phyloP scores from a whole-genome alignment of 2,797 vertebrate genomes.

The Microcaecilia unicolor region DNA sequence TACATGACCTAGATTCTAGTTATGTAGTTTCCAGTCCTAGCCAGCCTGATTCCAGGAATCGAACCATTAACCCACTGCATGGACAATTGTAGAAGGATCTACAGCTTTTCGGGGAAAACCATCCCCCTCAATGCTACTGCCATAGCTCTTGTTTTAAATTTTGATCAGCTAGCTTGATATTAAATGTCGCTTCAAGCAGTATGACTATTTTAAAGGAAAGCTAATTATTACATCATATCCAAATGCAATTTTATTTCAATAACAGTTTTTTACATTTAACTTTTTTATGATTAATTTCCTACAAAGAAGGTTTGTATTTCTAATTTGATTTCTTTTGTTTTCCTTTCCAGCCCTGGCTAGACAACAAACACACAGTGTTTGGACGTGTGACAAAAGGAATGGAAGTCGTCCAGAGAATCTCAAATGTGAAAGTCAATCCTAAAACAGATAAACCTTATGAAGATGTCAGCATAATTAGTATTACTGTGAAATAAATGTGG shows the following conservation, averaged over 20 bases:
- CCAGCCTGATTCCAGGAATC: too few relatives aligned
- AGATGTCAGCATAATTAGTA: slow-evolving; percentile 96
- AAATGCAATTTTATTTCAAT: not conserved
- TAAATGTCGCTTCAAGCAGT: too few relatives aligned
- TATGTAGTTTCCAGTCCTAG: too few relatives aligned
- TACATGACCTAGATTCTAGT: too few relatives aligned
- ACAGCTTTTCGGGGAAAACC: too few relatives aligned
- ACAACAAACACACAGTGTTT: slow-evolving; percentile 97
- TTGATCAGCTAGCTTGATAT: too few relatives aligned
- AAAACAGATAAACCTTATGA: slow-evolving; percentile 97
- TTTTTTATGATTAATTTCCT: not conserved
- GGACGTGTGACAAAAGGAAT: slow-evolving; percentile 91
- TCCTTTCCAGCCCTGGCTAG: slow-evolving; percentile 81
- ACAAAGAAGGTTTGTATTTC: not conserved
- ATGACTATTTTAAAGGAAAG: too few relatives aligned
- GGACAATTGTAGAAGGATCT: too few relatives aligned
- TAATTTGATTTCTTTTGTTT: slow-evolving; percentile 3
- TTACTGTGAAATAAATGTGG: slow-evolving; percentile 79
- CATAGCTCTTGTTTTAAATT: too few relatives aligned
- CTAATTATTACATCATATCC: not conserved
- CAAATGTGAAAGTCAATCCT: slow-evolving; percentile 91
- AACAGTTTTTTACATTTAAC: not conserved
- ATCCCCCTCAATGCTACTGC: too few relatives aligned
- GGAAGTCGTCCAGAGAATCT: slow-evolving; percentile 96
- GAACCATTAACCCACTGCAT: too few relatives aligned